phyloP scores from a whole-genome alignment of 1,140 invertebrate species.

The Limonius californicus region DNA sequence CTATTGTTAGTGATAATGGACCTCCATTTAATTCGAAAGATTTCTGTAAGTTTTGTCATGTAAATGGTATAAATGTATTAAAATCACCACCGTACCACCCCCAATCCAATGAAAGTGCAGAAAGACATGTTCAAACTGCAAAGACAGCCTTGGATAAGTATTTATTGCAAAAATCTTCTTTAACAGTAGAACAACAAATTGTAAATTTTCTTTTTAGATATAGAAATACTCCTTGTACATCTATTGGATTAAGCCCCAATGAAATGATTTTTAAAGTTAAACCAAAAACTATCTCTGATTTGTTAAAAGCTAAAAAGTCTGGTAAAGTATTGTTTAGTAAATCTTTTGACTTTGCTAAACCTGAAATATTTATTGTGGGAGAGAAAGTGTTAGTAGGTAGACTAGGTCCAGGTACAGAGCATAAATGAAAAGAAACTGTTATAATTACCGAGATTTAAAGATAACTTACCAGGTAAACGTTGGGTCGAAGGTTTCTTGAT shows the following conservation, averaged over 20 bases:
- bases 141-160: background rate
- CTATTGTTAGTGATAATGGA: background rate
- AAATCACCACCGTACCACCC: background rate
- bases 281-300: background rate
- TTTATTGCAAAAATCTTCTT: background rate
- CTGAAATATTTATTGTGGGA: too few relatives aligned
- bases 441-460: background rate
- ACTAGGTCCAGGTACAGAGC: background rate
- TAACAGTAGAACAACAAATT: background rate
- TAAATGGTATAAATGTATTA: background rate
- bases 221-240: background rate
- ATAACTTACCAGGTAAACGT: background rate
- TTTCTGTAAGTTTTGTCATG: background rate
- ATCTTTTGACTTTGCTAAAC: too few relatives aligned
- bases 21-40: background rate
- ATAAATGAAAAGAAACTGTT: background rate
- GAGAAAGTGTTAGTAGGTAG: background rate
- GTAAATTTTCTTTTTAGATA: background rate
- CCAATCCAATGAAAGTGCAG: background rate
- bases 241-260: background rate
- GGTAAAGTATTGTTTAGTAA: background rate
- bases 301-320: constrained; percentile 17
- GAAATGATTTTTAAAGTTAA: background rate
- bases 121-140: background rate
- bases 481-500: background rate